Evolutionary conservation across 2,113 vertebrate genomes (phyloP), one percentile per base, ranked within the genome.

Genomic region (Polypterus bichir): DNA sequence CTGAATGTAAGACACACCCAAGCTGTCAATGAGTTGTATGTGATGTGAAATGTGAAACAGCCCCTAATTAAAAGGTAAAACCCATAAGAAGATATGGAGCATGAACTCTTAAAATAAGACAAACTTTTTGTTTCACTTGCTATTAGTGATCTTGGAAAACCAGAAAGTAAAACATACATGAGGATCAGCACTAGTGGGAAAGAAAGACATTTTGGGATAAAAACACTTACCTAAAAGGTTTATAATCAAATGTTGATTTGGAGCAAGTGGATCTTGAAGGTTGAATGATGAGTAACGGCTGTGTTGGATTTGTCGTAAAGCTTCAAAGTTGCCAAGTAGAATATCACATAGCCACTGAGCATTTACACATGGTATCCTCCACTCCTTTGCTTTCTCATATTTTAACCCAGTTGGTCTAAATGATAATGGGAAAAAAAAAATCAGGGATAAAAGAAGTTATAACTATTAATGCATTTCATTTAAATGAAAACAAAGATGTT

Each of bases 331-430:
- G 0, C 96, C 96, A 54, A 97, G 85, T 7, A 99, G 80, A 49
- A 99, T 89, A 65, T 98, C 93, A 4, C 95, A 94, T 3, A 99
- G 82, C 96, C 96, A 99, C 64, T 95, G 91, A 0, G 90, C 92
- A 0, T 97, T 99, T 11, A 99, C 93, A 44, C 96, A 99, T 0
- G 93, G 93, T 68, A 99, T 94, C 77, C 93, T 79, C 96, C 96
- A 98, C 75, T 97, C 96, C 69, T 91, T 94, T 61, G 96, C 96
- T 3, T 97, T 98, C 67, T 98, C 95, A 0, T 96, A 98, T 73
- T 99, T 99, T 54, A 95, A 63, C 3, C 96, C 94, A 1, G 76
- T 82, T 2, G 93, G 84, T 73, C 96, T 98, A 68, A 60, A 62
- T 10, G 27, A 46, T 47, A 46, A 9, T 46, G 3, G 47, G 3